These are phyloP conservation scores for Mythimna impura DNA, from an alignment of 2,888 invertebrate genomes.

Conservation along the genomic window DNA sequence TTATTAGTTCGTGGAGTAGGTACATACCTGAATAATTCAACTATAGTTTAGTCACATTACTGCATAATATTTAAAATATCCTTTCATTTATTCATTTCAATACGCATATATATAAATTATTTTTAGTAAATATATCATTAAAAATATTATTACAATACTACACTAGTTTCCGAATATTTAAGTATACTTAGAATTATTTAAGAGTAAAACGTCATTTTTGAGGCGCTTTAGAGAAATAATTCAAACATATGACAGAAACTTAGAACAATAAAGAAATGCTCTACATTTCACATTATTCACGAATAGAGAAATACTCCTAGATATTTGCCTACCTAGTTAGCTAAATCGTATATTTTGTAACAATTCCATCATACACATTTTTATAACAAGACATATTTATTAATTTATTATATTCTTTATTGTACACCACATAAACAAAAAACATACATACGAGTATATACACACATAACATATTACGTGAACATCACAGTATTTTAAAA, in stretches of 20 bases:
- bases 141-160: too few relatives aligned
- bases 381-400: slow-evolving; percentile 18
- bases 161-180: background rate
- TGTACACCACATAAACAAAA: too few relatives aligned
- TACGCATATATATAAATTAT: too few relatives aligned
- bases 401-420: too few relatives aligned
- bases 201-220: background rate
- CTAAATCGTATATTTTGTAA: background rate
- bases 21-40: slow-evolving; percentile 12
- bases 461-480: too few relatives aligned
- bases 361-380: background rate
- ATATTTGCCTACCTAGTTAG: background rate
- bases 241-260: background rate
- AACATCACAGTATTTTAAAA: slow-evolving; percentile 28
- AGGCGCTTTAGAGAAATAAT: background rate
- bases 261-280: too few relatives aligned
- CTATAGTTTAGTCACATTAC: slow-evolving; percentile 10
- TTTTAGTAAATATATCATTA: too few relatives aligned
- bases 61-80: too few relatives aligned
- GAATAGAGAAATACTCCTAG: background rate
- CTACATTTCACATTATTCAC: background rate
- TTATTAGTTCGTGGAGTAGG: slow-evolving; percentile 1
- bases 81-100: too few relatives aligned
- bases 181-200: too few relatives aligned
- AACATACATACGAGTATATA: too few relatives aligned